Conservation (phyloP, 1,140 invertebrate species). For the Drosophila willistoni region DNA sequence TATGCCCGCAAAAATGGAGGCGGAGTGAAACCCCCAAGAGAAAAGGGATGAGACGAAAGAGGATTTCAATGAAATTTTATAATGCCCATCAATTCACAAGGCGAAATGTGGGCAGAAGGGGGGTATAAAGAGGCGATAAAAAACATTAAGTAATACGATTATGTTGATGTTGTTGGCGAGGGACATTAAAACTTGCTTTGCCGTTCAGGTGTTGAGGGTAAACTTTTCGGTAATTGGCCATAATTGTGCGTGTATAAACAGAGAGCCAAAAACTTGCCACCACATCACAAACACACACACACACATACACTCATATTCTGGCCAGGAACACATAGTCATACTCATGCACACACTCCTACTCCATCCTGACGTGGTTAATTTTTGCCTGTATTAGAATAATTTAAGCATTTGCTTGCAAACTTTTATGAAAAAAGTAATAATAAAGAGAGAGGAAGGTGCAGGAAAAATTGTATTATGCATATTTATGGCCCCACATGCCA, state of each 20-base stretch:
- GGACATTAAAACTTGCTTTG: constrained; percentile 57
- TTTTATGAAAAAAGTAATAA: constrained; percentile 65
- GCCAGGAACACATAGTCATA: constrained; percentile 28
- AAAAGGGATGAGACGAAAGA: not conserved
- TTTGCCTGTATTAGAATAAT: constrained; percentile 76
- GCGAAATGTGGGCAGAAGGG: constrained; percentile 7
- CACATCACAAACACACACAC: constrained; percentile 15
- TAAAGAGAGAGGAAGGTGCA: constrained; percentile 11
- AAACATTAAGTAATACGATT: constrained; percentile 73
- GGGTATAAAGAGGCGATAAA: not conserved
- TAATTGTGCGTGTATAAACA: constrained; percentile 61
- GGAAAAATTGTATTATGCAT: constrained; percentile 71
- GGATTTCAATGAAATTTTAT: constrained; percentile 70
- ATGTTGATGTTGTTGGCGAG: constrained; percentile 50
- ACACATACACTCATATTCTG: constrained; percentile 18
- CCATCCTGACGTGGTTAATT: constrained; percentile 50
- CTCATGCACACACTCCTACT: constrained; percentile 18
- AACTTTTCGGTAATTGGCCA: constrained; percentile 59
- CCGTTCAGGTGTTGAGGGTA: constrained; percentile 51
- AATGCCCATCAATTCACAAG: constrained; percentile 65
- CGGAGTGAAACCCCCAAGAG: not conserved
- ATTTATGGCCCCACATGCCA: constrained; percentile 60
- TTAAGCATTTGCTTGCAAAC: constrained; percentile 77
- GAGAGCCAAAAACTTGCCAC: constrained; percentile 61
- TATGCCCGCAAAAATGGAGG: constrained; percentile 21